Evolutionary conservation across 1,140 invertebrate genomes (phyloP), one percentile per base, ranked within the genome.

Genomic region (Drosophila repletoides): DNA sequence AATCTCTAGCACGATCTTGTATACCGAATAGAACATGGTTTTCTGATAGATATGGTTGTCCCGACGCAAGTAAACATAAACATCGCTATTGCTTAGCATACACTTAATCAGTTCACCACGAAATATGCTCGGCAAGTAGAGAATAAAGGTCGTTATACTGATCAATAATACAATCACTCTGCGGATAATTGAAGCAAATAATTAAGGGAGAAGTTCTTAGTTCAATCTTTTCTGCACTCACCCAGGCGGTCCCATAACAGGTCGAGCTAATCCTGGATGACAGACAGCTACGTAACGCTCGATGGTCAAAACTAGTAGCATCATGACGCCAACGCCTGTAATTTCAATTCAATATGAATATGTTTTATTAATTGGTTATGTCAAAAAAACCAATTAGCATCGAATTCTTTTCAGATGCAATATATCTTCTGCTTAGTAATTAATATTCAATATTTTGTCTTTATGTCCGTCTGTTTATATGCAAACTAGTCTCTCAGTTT

Each of bases 221-320:
- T 19, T 1, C 21, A 14, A 21, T 33, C n/a, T 14, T n/a, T n/a
- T n/a, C n/a, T n/a, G n/a, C n/a, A 66, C 72, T 76, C 12, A 90
- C 89, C 92, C 91, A 34, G 91, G 93, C 31, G 92, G 93, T 72
- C 93, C 90, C 92, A 91, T 90, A 91, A 90, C 92, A 0, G 93
- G 91, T 70, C 94, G 87, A 65, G 93, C 88, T 91, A 92, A 91
- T 7, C 93, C 93, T 12, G 95, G 94, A 90, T 95, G 94, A 77
- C 95, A 96, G 1, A 97, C 95, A 29, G 95, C 95, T 1, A 96
- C 92, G 90, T 96, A 96, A 5, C 95, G 92, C 88, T 96, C 95
- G 10, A 95, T 91, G 6, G 95, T 96, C 64, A 96, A 92, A 7
- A 94, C 95, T 21, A 96, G 92, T 3, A 97, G 92, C 93, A 95